Percentiles rank a stretch among this genome's conserved stretches.
phyloP scores from a whole-genome alignment of 2,113 vertebrate genomes.

The Blennius ocellaris region DNA sequence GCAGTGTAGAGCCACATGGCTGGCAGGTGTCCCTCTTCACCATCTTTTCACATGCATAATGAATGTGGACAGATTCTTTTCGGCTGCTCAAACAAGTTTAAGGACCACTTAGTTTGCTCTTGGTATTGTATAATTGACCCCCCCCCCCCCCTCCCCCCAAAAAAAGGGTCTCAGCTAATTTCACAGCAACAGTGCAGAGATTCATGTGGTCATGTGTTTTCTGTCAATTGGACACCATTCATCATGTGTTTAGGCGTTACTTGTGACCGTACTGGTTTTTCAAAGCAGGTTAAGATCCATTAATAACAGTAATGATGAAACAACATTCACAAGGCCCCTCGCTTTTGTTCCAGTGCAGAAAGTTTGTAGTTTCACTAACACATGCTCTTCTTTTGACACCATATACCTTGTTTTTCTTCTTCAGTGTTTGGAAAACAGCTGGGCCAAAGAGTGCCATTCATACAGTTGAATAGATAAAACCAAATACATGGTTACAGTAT shows the following conservation, averaged over 20 bases:
- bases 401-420: neutral
- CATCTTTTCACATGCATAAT: slow-evolving; percentile 46
- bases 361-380: neutral
- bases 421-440: neutral
- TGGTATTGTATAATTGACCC: slow-evolving; percentile 5
- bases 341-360: neutral
- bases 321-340: neutral
- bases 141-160: too few species aligned
- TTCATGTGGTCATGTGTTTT: too few species aligned
- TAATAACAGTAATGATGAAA: neutral
- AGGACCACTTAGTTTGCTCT: neutral
- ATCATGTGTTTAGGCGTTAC: too few species aligned
- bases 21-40: slow-evolving; percentile 58
- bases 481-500: slow-evolving; percentile 5
- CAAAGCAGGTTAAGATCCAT: neutral
- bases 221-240: too few species aligned
- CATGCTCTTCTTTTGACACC: neutral
- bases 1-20: slow-evolving; percentile 24
- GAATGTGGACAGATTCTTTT: slow-evolving; percentile 27
- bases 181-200: neutral
- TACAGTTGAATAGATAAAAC: slow-evolving; percentile 2
- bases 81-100: slow-evolving; percentile 1
- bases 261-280: neutral
- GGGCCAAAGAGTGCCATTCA: neutral
- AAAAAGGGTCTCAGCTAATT: too few species aligned